Base-by-base conservation (phyloP, 2,113 vertebrate genomes). In the Cricetomys ansorgei region DNA sequence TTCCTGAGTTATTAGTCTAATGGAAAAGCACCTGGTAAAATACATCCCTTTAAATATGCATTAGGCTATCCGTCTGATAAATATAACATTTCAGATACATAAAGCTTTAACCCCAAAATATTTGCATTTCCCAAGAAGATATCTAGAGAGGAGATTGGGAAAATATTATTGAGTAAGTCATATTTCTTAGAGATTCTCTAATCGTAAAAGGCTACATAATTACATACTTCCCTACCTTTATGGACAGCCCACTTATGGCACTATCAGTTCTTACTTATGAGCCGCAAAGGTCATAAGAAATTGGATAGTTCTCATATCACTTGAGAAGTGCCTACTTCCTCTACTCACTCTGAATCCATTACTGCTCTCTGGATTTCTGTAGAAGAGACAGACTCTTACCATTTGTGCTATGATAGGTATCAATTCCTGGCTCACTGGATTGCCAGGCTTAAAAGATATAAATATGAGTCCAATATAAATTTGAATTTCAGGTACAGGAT, bases 261-360 rank as follows among this genome's bases (percentile, higher is more conserved):
- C n/a, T 79, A 64, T 59, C 79, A 96, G 37, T 50, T 91, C 7
- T 95, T 83, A 48, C 50, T 95, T 89, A 65, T 1, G 16, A 86
- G 16, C 76, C 59, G 19, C 55, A 95, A 94, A 95, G 29, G 77
- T 94, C 67, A 85, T 65, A 83, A 95, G 40, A 94, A 94, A 94
- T 83, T 97, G 40, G 6, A 77, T 96, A 34, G 37, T 93, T 94
- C 94, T 95, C 34, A 81, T 89, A 87, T 88, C 29, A 95, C 4
- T 97, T 94, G 31, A 93, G 67, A 93, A 50, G 23, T 7, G 23
- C 6, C 12, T 89, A 53, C 37, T 16, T 96, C 72, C 9, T 83
- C 25, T 91, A 11, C 11, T 96, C 15, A 89, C 27, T 13, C 43
- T 89, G 50, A 83, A 80, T 96, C 94, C 27, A 84, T 95, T 84